Base-by-base conservation (phyloP, 2,113 vertebrate genomes). In the Hylia prasina region DNA sequence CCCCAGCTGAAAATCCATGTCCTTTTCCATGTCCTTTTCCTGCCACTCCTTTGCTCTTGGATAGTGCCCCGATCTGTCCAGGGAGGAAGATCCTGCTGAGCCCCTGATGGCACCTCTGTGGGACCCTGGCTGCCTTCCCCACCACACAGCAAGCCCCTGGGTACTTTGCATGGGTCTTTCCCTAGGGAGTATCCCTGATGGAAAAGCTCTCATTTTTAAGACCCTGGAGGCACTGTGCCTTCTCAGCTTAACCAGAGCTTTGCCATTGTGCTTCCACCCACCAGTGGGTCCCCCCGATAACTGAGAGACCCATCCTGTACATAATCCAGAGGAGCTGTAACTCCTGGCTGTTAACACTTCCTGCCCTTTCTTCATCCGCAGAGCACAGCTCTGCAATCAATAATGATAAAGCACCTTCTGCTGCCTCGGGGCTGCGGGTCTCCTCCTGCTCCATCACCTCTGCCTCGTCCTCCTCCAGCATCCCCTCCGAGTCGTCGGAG, bases 401-500 rank as follows among this genome's bases (percentile, higher is more conserved):
- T 84, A 88, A 90, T 73, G 45, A 97, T 86, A 90, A 97, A 97
- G 87, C 91, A 98, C 98, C 98, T 98, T 98, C 98, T 96, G 96
- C 95, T 24, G 88, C 86, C 87, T 96, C 94, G 0, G 97, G 92
- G 89, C 92, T 97, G 82, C 2, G 97, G 72, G 77, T 95, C 88
- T 98, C 98, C 94, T 98, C 98, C 86, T 97, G 96, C 81, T 98
- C 98, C 27, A 97, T 95, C 1, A 50, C 69, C 87, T 97, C 98
- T 0, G 96, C 97, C 58, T 98, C 98, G 0, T 98, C 97, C 94
- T 98, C 98, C 63, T 98, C 98, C 89, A 97, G 87, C 10, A 97
- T 97, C 70, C 98, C 98, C 83, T 99, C 98, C 0, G 98, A 98
- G 85, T 98, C 98, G 0, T 98, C 98, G 0, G 98, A 98, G 56